Percentiles rank a stretch among this genome's conserved stretches.
Conservation (phyloP, 2,888 invertebrate genomes). For the Bhutanitis thaidina region DNA sequence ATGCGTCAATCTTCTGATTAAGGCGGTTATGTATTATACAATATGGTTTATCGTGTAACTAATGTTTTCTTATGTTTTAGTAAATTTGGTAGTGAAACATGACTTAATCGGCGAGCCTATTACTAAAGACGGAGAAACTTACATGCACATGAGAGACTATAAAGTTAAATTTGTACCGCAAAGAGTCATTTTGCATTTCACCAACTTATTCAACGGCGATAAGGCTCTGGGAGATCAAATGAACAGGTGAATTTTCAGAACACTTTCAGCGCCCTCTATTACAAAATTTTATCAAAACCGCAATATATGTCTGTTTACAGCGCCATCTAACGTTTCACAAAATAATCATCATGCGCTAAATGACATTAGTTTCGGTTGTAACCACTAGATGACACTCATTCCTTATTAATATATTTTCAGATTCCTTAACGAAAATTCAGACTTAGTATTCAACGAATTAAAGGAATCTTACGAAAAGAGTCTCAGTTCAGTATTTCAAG, state of each 20-base stretch:
- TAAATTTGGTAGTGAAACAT: constrained; percentile 82
- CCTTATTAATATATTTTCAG: constrained; percentile 38
- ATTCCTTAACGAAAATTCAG: constrained; percentile 84
- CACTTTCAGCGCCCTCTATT: no score
- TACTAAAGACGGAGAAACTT: constrained; percentile 81
- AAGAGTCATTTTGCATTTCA: constrained; percentile 80
- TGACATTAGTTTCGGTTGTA: background rate
- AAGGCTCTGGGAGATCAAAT: constrained; percentile 81
- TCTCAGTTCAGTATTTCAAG: constrained; percentile 82
- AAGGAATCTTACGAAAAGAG: constrained; percentile 84
- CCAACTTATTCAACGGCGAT: constrained; percentile 84
- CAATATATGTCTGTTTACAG: background rate
- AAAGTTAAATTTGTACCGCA: constrained; percentile 81
- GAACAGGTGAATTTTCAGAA: constrained; percentile 66
- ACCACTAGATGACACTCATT: constrained; percentile 1
- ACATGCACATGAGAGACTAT: constrained; percentile 83
- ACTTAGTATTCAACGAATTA: constrained; percentile 83
- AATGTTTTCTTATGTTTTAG: constrained; percentile 50
- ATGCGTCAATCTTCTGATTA: no score
- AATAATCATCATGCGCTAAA: no score
- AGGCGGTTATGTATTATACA: no score
- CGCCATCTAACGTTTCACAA: background rate
- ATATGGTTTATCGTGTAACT: no score
- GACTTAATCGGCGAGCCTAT: constrained; percentile 82
- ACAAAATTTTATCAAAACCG: background rate